Evolutionary conservation across 2,113 vertebrate genomes (phyloP).

Genomic region (Centropus unirufus): DNA sequence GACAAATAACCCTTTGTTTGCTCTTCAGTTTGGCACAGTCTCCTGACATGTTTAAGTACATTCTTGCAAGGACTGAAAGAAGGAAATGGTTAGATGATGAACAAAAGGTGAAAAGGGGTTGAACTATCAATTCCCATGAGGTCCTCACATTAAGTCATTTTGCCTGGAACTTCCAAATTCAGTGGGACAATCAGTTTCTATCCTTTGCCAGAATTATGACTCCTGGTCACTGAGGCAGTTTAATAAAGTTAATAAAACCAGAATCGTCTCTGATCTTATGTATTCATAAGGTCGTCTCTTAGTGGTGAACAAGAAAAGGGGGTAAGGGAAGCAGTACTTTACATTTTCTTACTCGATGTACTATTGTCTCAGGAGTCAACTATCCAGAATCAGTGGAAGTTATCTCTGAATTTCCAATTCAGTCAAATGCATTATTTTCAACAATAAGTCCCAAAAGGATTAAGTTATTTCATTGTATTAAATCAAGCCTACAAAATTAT

Average conservation of each 20-base stretch:
- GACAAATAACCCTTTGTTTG: neutral
- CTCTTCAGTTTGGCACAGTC: neutral
- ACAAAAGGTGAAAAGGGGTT: neutral
- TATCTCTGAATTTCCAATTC: neutral
- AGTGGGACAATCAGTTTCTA: neutral
- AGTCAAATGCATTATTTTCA: neutral
- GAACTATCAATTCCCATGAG: neutral
- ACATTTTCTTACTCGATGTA: neutral
- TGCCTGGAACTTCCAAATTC: neutral
- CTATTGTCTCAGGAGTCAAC: neutral
- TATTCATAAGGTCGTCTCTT: neutral
- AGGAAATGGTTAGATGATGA: neutral
- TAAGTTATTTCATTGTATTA: neutral
- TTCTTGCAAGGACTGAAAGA: neutral
- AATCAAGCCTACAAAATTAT: neutral
- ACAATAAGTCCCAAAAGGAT: neutral
- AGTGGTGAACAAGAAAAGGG: neutral
- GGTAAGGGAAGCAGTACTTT: neutral
- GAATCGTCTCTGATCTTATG: neutral
- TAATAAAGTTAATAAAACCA: neutral
- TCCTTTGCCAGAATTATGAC: neutral
- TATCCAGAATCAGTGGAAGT: neutral
- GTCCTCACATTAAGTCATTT: neutral
- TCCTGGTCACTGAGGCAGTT: neutral
- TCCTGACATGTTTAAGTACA: neutral